Base-by-base conservation (phyloP, 1,140 invertebrate species). In the Bombus vancouverensis region DNA sequence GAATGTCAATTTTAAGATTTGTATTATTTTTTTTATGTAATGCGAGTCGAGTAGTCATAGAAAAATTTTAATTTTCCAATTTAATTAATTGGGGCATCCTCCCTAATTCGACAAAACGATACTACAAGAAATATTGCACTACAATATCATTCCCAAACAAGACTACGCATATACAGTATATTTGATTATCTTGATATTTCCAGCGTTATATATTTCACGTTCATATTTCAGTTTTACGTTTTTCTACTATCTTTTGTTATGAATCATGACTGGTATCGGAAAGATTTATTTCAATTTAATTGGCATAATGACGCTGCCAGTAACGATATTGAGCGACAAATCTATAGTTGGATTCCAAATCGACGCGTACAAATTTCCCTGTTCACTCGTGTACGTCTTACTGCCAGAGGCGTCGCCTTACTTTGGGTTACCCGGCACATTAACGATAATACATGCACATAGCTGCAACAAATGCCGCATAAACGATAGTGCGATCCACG, bases 401-500 rank as follows among this genome's bases (percentile, higher is more conserved):
- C 65, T 28, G 80, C 65, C 57, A 12, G 25, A 28, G 28, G 85
- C 66, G 78, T 73, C 70, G 87, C 80, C 83, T 79, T 80, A 76
- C 66, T 80, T 80, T 53, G 66, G n/a, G 72, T 83, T 86, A 44
- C 66, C 68, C 73, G 71, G 82, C 66, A 79, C 86, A 90, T 92
- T 91, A 93, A 70, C 86, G 90, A 83, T 95, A 94, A 95, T 93
- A 91, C 93, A 94, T 94, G 92, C 92, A 85, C 88, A 85, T 92
- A 90, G 92, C 88, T 93, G 88, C 92, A 94, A 93, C 93, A 94
- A 95, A 94, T 94, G 93, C 93, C 92, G 93, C 91, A 92, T 93
- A 93, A 94, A 95, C 93, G 93, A 90, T 94, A 94, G 92, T 90
- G 91, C 90, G 92, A 93, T 93, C 93, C 93, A 94, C 93, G 93